Conservation (phyloP, 2,113 vertebrate genomes). For the Halcyon senegalensis region DNA sequence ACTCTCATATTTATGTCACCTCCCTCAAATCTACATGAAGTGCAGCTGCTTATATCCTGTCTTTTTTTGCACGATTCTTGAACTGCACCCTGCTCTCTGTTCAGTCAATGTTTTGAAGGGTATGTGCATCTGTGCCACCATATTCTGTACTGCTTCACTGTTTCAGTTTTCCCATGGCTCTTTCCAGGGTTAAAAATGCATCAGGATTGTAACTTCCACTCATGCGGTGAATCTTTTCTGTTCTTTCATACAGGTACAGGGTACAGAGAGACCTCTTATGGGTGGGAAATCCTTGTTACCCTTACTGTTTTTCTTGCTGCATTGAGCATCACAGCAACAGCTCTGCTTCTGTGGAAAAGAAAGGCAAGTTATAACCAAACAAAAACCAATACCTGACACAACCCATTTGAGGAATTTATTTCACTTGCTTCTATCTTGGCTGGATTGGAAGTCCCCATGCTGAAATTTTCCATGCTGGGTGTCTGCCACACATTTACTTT, state of each 20-base stretch:
- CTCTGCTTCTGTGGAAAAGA: slow-evolving; percentile 75
- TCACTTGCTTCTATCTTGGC: background rate
- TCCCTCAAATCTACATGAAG: background rate
- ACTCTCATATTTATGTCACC: background rate
- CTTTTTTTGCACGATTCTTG: background rate
- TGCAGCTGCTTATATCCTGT: background rate
- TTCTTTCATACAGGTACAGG: slow-evolving; percentile 56
- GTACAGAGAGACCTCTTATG: background rate
- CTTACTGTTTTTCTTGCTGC: slow-evolving; percentile 25
- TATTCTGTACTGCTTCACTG: background rate
- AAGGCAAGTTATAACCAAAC: slow-evolving; percentile 63
- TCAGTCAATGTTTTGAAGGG: background rate
- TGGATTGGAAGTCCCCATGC: background rate
- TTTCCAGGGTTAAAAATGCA: background rate
- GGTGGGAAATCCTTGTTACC: background rate
- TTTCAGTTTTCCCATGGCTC: background rate
- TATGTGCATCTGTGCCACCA: background rate
- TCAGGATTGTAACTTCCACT: background rate
- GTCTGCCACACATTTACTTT: slow-evolving; percentile 10
- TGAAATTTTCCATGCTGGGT: slow-evolving; percentile 11
- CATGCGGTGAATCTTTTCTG: background rate
- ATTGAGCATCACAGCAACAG: slow-evolving; percentile 61
- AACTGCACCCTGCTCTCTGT: background rate
- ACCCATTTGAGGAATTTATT: background rate
- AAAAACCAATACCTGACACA: background rate